Evolutionary conservation across 1,140 invertebrate genomes (phyloP).

Genomic region (Metopolophium dirhodum): DNA sequence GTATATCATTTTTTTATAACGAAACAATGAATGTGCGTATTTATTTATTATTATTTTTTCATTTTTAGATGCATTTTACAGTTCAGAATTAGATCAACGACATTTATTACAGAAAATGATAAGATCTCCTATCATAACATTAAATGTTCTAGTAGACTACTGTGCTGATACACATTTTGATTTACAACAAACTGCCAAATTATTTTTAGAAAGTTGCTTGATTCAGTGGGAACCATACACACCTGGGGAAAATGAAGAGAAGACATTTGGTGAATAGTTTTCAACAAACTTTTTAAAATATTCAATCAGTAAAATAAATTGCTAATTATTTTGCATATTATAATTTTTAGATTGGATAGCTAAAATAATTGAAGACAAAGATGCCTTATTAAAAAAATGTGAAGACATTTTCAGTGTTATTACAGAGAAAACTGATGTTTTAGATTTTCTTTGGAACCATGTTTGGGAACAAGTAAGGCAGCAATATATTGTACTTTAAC

Average conservation of each 20-base stretch:
- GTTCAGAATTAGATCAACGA: slow-evolving; percentile 60
- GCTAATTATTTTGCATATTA: not conserved
- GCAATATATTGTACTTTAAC: not conserved
- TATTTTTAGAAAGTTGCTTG: slow-evolving; percentile 63
- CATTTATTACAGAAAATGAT: slow-evolving; percentile 62
- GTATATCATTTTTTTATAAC: slow-evolving; percentile 8
- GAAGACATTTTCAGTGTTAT: slow-evolving; percentile 60
- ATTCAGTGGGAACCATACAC: slow-evolving; percentile 63
- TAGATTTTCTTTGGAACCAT: slow-evolving; percentile 54
- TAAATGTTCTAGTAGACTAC: slow-evolving; percentile 62
- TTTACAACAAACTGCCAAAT: slow-evolving; percentile 62
- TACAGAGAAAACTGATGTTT: slow-evolving; percentile 61
- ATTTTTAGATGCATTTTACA: slow-evolving; percentile 60
- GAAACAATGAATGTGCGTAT: not conserved
- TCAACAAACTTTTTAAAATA: slow-evolving; percentile 55
- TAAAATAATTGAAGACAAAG: slow-evolving; percentile 51
- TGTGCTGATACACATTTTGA: slow-evolving; percentile 63
- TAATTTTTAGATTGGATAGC: slow-evolving; percentile 39
- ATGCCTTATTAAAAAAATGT: slow-evolving; percentile 61
- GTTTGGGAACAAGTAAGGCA: slow-evolving; percentile 52
- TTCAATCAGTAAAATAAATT: slow-evolving; percentile 60
- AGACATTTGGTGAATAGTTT: slow-evolving; percentile 53
- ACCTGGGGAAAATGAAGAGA: slow-evolving; percentile 56
- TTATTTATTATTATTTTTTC: not conserved
- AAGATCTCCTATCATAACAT: slow-evolving; percentile 59